Conservation (phyloP, 1,140 invertebrate species). For the Drosophila littoralis region DNA sequence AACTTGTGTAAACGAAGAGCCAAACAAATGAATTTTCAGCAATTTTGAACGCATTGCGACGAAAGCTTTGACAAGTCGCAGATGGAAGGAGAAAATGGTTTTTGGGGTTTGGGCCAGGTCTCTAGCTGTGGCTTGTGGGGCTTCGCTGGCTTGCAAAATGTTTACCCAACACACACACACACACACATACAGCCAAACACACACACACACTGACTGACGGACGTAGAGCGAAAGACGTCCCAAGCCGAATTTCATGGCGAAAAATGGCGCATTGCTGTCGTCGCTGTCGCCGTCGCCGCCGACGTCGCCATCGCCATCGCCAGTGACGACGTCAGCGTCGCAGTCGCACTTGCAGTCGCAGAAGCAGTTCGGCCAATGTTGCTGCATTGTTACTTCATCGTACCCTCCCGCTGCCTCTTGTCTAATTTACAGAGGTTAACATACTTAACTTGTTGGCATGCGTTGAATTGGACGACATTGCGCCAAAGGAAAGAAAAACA, state of each 20-base stretch:
- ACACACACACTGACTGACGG: slow-evolving; percentile 16
- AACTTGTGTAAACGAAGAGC: not conserved
- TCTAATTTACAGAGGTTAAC: slow-evolving; percentile 80
- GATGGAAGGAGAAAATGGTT: slow-evolving; percentile 4
- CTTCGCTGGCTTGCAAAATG: slow-evolving; percentile 66
- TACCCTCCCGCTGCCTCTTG: slow-evolving; percentile 28
- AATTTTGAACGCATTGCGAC: slow-evolving; percentile 68
- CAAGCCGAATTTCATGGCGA: slow-evolving; percentile 75
- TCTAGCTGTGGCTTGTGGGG: slow-evolving; percentile 44
- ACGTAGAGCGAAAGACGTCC: slow-evolving; percentile 44
- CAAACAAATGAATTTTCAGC: slow-evolving; percentile 15
- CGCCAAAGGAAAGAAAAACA: slow-evolving; percentile 51
- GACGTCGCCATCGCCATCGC: slow-evolving; percentile 35
- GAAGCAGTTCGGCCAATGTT: slow-evolving; percentile 54
- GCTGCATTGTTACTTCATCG: slow-evolving; percentile 79
- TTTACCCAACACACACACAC: slow-evolving; percentile 59
- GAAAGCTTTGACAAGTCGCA: slow-evolving; percentile 44
- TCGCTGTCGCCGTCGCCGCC: slow-evolving; percentile 58
- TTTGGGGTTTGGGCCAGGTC: not conserved
- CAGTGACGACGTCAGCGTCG: slow-evolving; percentile 21
- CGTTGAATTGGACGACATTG: slow-evolving; percentile 72
- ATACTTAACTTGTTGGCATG: slow-evolving; percentile 81
- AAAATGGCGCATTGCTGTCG: slow-evolving; percentile 81
- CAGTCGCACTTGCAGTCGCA: slow-evolving; percentile 38
- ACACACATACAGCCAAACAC: slow-evolving; percentile 24